Evolutionary conservation across 2,113 vertebrate genomes (phyloP).

Genomic region (Macaca mulatta): DNA sequence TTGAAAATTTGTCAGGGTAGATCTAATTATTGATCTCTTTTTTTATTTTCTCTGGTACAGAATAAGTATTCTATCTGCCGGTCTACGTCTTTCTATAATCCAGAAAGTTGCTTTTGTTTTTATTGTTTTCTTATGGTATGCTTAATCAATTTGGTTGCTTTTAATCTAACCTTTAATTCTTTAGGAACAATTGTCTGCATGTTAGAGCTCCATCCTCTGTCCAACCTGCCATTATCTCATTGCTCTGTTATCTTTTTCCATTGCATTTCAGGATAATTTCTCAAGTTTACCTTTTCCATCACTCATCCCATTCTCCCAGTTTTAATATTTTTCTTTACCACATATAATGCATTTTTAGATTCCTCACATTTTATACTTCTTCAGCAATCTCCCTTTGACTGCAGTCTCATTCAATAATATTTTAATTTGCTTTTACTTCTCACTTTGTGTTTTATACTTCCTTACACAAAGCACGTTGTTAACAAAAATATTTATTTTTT

Average conservation of each 20-base stretch:
- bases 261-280: slow-evolving; percentile 14
- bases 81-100: neutral
- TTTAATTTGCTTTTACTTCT: slow-evolving; percentile 37
- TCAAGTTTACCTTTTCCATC: slow-evolving; percentile 31
- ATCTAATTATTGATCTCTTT: neutral
- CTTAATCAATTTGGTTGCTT: neutral
- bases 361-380: slow-evolving; percentile 20
- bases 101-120: neutral
- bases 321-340: slow-evolving; percentile 6
- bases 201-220: neutral
- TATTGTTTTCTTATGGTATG: neutral
- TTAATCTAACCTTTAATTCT: slow-evolving; percentile 12
- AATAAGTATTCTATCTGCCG: neutral
- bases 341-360: neutral
- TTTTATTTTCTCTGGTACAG: neutral
- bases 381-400: neutral
- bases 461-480: slow-evolving; percentile 10
- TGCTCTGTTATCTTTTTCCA: neutral
- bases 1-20: neutral
- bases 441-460: slow-evolving; percentile 37
- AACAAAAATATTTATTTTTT: slow-evolving; percentile 35
- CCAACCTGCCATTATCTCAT: neutral
- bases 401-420: neutral
- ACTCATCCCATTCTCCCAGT: neutral
- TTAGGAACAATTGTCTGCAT: neutral